phyloP scores from a whole-genome alignment of 2,113 vertebrate genomes.

The Romanogobio albipinnatus region DNA sequence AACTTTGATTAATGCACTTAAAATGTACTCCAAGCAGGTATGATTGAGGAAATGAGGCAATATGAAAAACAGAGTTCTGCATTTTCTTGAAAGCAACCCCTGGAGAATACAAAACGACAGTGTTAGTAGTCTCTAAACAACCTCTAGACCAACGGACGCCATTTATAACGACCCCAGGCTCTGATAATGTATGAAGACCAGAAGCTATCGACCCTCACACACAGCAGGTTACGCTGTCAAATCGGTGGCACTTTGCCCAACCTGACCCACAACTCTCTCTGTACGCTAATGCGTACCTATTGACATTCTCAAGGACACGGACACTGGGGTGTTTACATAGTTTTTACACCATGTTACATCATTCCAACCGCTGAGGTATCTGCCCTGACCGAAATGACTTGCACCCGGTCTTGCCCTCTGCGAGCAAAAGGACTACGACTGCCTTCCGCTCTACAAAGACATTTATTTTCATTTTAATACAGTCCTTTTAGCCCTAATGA shows the following conservation, averaged over 20 bases:
- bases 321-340: conserved; percentile 74
- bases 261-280: conserved; percentile 70
- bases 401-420: conserved; percentile 29
- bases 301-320: conserved; percentile 75
- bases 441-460: not conserved
- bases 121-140: not conserved
- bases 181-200: conserved; percentile 29
- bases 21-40: conserved; percentile 7
- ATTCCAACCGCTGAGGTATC: conserved; percentile 56
- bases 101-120: not conserved
- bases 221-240: conserved; percentile 66
- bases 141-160: not conserved
- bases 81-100: not conserved
- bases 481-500: conserved; percentile 50
- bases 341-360: conserved; percentile 77
- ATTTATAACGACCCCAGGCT: not conserved
- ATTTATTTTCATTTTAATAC: conserved; percentile 48
- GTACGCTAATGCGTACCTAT: conserved; percentile 67
- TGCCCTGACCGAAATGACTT: conserved; percentile 38
- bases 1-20: conserved; percentile 12
- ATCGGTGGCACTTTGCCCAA: conserved; percentile 61
- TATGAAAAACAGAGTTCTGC: not conserved
- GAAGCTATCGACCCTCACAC: conserved; percentile 38
- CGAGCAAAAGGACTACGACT: conserved; percentile 19
- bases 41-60: conserved; percentile 32